Conservation (phyloP, 2,797 vertebrate genomes). For the Thamnophis elegans region DNA sequence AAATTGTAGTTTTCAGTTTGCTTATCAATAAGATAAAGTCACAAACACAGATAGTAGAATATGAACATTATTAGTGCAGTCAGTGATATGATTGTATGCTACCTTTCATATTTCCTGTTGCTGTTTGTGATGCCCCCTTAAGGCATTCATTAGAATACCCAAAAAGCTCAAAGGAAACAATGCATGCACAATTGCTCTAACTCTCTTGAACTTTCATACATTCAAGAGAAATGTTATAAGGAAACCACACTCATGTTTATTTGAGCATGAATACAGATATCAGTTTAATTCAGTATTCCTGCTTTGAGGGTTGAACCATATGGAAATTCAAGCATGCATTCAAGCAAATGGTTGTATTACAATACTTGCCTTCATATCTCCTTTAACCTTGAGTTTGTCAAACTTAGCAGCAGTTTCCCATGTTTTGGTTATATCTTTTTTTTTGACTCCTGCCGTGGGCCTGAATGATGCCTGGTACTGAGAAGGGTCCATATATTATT, state of each 20-base stretch:
- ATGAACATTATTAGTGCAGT: background rate
- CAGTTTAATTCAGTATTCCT: background rate
- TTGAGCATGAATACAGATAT: background rate
- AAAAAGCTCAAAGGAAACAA: background rate
- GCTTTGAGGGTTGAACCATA: background rate
- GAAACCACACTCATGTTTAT: background rate
- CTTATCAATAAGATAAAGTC: background rate
- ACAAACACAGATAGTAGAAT: background rate
- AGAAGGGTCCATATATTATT: background rate
- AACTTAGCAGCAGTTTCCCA: background rate
- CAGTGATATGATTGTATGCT: background rate
- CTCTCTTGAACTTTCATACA: background rate
- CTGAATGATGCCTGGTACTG: background rate
- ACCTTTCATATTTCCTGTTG: background rate
- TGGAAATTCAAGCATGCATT: background rate
- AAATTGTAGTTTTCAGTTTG: background rate
- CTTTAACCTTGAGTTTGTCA: background rate
- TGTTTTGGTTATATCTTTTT: background rate
- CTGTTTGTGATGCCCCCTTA: background rate
- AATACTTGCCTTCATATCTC: background rate
- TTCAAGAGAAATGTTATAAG: background rate
- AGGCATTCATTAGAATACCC: background rate
- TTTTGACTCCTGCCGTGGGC: background rate
- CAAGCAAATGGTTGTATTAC: background rate
- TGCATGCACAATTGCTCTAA: background rate